These are phyloP conservation scores for Drosophila pseudoobscura DNA, from an alignment of 1,140 invertebrate genomes.

Conservation along the genomic window DNA sequence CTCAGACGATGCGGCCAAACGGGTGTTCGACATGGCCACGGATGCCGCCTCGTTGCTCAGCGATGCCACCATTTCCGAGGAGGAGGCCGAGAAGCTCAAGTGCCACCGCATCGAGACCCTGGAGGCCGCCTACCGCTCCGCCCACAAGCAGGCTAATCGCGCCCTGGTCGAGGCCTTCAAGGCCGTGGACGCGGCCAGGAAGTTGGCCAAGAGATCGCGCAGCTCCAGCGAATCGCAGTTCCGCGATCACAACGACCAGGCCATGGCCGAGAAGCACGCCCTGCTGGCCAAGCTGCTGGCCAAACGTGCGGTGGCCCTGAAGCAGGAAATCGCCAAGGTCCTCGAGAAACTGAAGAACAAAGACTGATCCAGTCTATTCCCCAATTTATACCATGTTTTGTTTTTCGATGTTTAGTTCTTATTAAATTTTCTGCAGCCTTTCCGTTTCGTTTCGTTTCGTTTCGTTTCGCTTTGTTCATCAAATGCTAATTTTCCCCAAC, in stretches of 20 bases:
- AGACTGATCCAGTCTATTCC: slow-evolving; percentile 8
- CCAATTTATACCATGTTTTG: slow-evolving; percentile 19
- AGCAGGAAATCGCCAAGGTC: slow-evolving; percentile 46
- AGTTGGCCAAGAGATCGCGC: slow-evolving; percentile 23
- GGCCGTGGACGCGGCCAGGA: slow-evolving; percentile 45
- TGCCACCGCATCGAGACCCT: slow-evolving; percentile 6
- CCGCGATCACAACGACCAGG: slow-evolving; percentile 17
- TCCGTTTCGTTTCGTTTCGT: slow-evolving; percentile 30
- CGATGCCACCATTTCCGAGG: slow-evolving; percentile 36
- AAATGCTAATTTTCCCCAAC: slow-evolving; percentile 21
- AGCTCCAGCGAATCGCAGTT: background rate
- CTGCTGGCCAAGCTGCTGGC: slow-evolving; percentile 51
- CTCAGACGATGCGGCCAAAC: slow-evolving; percentile 27
- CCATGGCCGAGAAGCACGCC: slow-evolving; percentile 56
- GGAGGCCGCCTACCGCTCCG: slow-evolving; percentile 26
- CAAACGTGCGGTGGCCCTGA: slow-evolving; percentile 45
- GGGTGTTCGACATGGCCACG: slow-evolving; percentile 36
- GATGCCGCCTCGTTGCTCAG: slow-evolving; percentile 28
- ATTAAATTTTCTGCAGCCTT: slow-evolving; percentile 69
- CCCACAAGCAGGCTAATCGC: slow-evolving; percentile 25
- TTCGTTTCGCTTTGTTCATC: slow-evolving; percentile 35
- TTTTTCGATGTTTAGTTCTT: slow-evolving; percentile 43
- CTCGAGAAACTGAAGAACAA: slow-evolving; percentile 37
- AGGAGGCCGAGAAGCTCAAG: slow-evolving; percentile 8
- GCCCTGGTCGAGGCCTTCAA: slow-evolving; percentile 49